These are phyloP conservation scores for Struthidea cinerea DNA, from an alignment of 2,113 vertebrate genomes.

Conservation along the genomic window DNA sequence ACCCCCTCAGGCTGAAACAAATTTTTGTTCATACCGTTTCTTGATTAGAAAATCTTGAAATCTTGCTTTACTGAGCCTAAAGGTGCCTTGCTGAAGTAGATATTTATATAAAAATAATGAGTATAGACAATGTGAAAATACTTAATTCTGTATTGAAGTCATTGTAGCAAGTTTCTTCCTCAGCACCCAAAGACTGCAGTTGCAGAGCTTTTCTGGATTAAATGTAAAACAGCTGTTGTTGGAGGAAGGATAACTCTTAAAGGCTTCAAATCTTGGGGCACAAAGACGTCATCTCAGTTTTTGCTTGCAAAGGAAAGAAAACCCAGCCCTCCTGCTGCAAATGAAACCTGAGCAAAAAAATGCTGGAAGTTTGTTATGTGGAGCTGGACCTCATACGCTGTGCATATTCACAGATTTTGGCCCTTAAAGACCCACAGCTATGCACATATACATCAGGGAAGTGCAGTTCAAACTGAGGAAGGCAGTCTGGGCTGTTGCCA, in stretches of 20 bases:
- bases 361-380: neutral
- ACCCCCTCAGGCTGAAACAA: neutral
- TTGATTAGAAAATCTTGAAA: neutral
- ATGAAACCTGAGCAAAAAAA: neutral
- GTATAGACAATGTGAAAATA: neutral
- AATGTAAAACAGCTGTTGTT: neutral
- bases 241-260: neutral
- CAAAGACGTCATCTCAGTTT: neutral
- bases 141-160: neutral
- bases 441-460: neutral
- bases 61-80: neutral
- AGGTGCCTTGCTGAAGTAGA: neutral
- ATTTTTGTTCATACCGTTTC: neutral
- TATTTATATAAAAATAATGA: neutral
- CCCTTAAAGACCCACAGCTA: neutral
- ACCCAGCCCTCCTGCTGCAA: neutral
- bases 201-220: neutral
- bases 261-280: neutral
- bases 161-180: neutral
- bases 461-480: neutral
- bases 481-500: neutral
- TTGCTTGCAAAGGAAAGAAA: neutral
- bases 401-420: neutral
- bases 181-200: neutral
- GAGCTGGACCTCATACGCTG: neutral